These are phyloP conservation scores for Drosophila tropicalis DNA, from an alignment of 1,140 invertebrate species.

Conservation along the genomic window DNA sequence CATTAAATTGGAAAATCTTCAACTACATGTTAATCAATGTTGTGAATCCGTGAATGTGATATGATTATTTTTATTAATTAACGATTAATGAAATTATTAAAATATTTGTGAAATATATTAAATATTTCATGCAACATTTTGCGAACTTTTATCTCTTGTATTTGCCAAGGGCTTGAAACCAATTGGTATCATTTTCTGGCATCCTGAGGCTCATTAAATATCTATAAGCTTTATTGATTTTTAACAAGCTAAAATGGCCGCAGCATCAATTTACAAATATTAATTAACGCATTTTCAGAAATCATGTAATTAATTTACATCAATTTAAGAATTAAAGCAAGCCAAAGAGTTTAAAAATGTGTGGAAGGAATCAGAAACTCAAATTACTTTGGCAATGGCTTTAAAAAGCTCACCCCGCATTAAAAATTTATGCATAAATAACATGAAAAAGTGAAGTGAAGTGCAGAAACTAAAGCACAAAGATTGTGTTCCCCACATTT, in stretches of 20 bases:
- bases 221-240: constrained; percentile 70
- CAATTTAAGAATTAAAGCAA: constrained; percentile 20
- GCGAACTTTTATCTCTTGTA: constrained; percentile 34
- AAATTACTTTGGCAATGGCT: too few relatives aligned
- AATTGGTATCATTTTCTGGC: constrained; percentile 7
- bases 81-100: too few relatives aligned
- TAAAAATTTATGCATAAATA: too few relatives aligned
- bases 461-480: too few relatives aligned
- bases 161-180: constrained; percentile 44
- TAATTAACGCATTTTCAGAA: constrained; percentile 46
- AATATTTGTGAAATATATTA: too few relatives aligned
- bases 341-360: neutral
- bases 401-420: too few relatives aligned
- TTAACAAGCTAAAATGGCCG: constrained; percentile 50
- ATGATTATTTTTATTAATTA: too few relatives aligned
- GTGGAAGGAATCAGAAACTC: too few relatives aligned
- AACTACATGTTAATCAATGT: constrained; percentile 58
- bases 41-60: neutral
- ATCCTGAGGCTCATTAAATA: constrained; percentile 50
- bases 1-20: constrained; percentile 38
- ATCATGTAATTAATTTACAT: constrained; percentile 52
- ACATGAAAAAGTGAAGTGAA: too few relatives aligned
- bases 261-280: constrained; percentile 54
- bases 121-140: neutral
- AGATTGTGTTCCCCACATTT: too few relatives aligned